Evolutionary conservation across 2,888 invertebrate species (phyloP).

Genomic region (Creontiades dilutus): DNA sequence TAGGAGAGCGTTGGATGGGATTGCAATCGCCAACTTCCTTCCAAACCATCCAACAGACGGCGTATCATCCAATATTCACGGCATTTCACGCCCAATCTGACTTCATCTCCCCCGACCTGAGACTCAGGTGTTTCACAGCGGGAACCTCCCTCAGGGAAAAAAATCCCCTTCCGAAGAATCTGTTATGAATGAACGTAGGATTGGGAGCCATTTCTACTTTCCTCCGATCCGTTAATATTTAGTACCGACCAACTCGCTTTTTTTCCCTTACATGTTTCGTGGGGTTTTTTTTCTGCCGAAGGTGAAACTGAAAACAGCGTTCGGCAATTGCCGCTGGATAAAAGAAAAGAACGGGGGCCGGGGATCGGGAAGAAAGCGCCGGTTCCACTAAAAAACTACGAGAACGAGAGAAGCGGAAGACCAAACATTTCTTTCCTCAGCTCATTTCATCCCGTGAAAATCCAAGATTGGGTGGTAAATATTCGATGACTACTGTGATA

Average conservation of each 20-base stretch:
- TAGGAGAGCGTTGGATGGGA: no score
- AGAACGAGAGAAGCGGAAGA: background rate
- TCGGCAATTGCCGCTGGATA: slow-evolving; percentile 9
- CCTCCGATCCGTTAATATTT: slow-evolving; percentile 40
- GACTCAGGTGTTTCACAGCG: background rate
- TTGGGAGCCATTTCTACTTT: slow-evolving; percentile 8
- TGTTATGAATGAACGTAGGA: slow-evolving; percentile 41
- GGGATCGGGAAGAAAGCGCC: background rate
- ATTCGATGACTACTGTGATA: slow-evolving; percentile 11
- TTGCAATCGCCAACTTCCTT: no score
- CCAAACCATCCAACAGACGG: background rate
- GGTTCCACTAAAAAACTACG: background rate
- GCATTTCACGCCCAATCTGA: slow-evolving; percentile 8
- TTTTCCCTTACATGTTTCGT: background rate
- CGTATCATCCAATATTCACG: slow-evolving; percentile 13
- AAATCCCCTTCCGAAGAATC: slow-evolving; percentile 21
- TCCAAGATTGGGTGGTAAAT: slow-evolving; percentile 43
- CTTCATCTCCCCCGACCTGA: background rate
- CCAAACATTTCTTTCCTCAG: background rate
- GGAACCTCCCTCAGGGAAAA: background rate
- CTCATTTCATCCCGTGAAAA: background rate
- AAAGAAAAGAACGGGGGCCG: background rate
- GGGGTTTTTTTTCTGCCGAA: background rate
- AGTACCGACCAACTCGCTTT: slow-evolving; percentile 23
- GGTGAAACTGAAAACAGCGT: background rate